Evolutionary conservation across 1,140 invertebrate genomes (phyloP), one percentile per base, ranked within the genome.

Genomic region (Lycorma delicatula): DNA sequence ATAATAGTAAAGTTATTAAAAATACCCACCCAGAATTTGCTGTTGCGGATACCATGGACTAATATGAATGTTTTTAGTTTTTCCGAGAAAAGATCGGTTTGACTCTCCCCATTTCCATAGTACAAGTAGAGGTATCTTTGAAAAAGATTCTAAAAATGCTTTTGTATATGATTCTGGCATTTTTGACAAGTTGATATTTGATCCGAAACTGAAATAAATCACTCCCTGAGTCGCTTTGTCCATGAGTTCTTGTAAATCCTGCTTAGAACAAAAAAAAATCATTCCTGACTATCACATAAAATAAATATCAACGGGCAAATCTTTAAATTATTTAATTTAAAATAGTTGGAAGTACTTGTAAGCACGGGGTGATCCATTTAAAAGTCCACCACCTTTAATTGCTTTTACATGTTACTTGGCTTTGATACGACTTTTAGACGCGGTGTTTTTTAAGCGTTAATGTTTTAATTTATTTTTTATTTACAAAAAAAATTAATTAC

Each of bases 171-270:
- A 64, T 20, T 55, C 25, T 0, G 72, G 67, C 48, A 79, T 64
- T 16, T 70, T 57, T 0, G 64, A 58, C 41, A 71, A 68, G 51
- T 70, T 65, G 0, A 74, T 62, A 52, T 73, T 75, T 5, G 76
- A 74, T 9, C 81, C 81, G 54, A 83, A 71, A 65, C 79, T 81
- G 59, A 84, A 77, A 54, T 79, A 77, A 29, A 83, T 75, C 2
- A 78, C 75, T 2, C 81, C 81, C 26, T 75, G 63, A 18, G 74
- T 68, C 13, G 74, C 71, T 1, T 66, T 66, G 28, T 79, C 74
- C 12, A 83, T 56, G 48, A 75, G 77, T 9, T 74, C 61, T 65
- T 78, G 60, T 16, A 82, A 64, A 54, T 79, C 73, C 66, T 70
- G 44, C n/a, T n/a, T n/a, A n/a, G n/a, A n/a, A n/a, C n/a, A n/a